Conservation (phyloP, 1,140 invertebrate species). For the Drosophila nigromelanica region DNA sequence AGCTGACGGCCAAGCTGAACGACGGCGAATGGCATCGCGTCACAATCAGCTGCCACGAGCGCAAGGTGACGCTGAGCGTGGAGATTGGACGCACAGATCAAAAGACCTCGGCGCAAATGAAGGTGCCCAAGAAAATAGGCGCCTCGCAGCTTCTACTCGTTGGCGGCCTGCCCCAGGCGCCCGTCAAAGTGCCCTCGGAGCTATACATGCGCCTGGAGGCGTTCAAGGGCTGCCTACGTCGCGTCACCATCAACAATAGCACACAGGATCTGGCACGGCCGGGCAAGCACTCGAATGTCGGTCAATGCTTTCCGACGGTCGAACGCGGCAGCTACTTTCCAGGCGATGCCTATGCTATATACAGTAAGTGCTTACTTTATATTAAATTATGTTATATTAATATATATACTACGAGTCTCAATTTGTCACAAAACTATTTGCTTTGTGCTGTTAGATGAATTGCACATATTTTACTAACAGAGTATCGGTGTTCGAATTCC, state of each 20-base stretch:
- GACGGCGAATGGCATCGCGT: constrained; percentile 95
- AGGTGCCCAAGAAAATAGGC: constrained; percentile 88
- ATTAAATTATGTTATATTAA: neutral
- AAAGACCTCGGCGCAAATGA: constrained; percentile 85
- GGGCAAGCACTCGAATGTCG: constrained; percentile 88
- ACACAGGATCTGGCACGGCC: constrained; percentile 90
- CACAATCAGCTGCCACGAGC: constrained; percentile 86
- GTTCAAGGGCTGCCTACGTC: constrained; percentile 92
- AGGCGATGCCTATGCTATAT: constrained; percentile 92
- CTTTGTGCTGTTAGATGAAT: too few species aligned
- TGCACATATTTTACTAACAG: too few species aligned
- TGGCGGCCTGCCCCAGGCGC: constrained; percentile 89
- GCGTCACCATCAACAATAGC: constrained; percentile 90
- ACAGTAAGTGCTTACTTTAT: constrained; percentile 87
- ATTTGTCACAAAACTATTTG: too few species aligned
- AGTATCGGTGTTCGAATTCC: too few species aligned
- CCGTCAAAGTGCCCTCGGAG: constrained; percentile 81
- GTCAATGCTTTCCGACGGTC: constrained; percentile 93
- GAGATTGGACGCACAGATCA: constrained; percentile 87
- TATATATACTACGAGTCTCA: too few species aligned
- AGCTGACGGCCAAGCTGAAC: constrained; percentile 87
- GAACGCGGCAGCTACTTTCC: constrained; percentile 94
- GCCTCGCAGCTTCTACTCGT: constrained; percentile 90
- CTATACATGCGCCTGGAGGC: constrained; percentile 88
- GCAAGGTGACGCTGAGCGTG: constrained; percentile 88